phyloP scores from a whole-genome alignment of 2,113 vertebrate genomes.

The Pachyramphus minor region DNA sequence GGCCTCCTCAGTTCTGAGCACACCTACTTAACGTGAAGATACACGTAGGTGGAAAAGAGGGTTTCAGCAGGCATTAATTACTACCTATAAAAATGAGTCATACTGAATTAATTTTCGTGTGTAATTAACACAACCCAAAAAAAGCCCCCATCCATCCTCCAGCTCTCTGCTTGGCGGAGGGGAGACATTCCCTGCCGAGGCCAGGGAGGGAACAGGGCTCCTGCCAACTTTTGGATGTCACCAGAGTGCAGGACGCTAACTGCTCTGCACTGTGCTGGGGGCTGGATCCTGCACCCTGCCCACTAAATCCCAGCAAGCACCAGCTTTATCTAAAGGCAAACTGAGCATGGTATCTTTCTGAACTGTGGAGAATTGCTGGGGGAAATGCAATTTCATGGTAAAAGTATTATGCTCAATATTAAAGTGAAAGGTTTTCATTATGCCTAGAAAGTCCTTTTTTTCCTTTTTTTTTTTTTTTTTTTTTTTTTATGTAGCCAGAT shows the following conservation, averaged over 20 bases:
- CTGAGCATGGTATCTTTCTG: not conserved
- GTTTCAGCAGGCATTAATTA: not conserved
- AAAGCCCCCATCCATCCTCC: not conserved
- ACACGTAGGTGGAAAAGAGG: not conserved
- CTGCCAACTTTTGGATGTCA: not conserved
- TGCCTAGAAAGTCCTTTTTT: slow-evolving; percentile 11
- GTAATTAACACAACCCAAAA: not conserved
- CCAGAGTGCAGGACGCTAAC: rapidly evolving
- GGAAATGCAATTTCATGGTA: not conserved
- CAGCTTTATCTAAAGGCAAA: too few species aligned
- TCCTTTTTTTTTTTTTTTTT: not conserved
- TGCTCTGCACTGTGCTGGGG: not conserved
- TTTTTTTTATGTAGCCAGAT: slow-evolving; percentile 52
- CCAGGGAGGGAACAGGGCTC: not conserved
- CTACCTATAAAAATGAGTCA: not conserved
- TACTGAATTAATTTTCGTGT: not conserved
- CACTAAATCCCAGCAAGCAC: not conserved
- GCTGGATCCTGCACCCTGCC: not conserved
- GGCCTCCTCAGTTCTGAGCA: not conserved
- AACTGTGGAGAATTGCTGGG: not conserved
- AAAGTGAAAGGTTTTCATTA: slow-evolving; percentile 59
- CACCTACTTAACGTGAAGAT: not conserved
- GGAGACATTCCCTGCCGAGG: not conserved
- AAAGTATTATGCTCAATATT: not conserved
- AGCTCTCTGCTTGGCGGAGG: not conserved